Percentiles rank a stretch among this genome's conserved stretches.
phyloP scores from a whole-genome alignment of 2,888 invertebrate species.

The Ferdinandea cuprea region DNA sequence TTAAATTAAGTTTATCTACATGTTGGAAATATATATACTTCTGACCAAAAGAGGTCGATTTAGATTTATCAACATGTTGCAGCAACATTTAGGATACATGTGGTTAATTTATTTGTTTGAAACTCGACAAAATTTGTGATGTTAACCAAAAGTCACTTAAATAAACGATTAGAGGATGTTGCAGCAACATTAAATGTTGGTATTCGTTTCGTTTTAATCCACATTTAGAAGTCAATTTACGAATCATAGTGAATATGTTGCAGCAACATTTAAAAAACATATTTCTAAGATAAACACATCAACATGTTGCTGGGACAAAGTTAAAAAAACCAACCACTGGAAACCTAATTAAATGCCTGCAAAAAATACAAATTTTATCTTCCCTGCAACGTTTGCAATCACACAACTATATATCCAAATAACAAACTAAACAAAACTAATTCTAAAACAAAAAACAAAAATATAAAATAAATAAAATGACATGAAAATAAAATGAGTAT shows the following conservation, averaged over 20 bases:
- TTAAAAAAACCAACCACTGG: neutral
- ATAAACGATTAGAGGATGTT: constrained; percentile 7
- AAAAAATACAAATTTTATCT: neutral
- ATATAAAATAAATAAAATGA: constrained; percentile 28
- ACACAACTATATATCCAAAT: constrained; percentile 16
- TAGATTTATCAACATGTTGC: neutral
- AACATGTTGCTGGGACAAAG: neutral
- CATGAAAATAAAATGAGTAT: constrained; percentile 23
- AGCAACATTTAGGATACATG: neutral
- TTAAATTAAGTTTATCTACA: too few relatives aligned
- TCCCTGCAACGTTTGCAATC: neutral
- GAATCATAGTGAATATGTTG: too few relatives aligned
- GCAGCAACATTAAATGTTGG: constrained; percentile 9
- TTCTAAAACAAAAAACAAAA: neutral
- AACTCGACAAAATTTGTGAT: neutral
- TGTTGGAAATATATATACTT: too few relatives aligned
- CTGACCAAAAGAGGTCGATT: too few relatives aligned
- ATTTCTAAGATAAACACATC: neutral
- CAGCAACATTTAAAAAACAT: neutral
- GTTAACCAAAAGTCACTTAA: neutral
- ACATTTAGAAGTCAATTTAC: too few relatives aligned
- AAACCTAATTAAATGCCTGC: neutral
- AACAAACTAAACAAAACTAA: neutral
- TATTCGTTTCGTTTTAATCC: too few relatives aligned
- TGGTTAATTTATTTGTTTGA: too few relatives aligned